Conservation (phyloP, 2,113 vertebrate species). For the Excalfactoria chinensis region DNA sequence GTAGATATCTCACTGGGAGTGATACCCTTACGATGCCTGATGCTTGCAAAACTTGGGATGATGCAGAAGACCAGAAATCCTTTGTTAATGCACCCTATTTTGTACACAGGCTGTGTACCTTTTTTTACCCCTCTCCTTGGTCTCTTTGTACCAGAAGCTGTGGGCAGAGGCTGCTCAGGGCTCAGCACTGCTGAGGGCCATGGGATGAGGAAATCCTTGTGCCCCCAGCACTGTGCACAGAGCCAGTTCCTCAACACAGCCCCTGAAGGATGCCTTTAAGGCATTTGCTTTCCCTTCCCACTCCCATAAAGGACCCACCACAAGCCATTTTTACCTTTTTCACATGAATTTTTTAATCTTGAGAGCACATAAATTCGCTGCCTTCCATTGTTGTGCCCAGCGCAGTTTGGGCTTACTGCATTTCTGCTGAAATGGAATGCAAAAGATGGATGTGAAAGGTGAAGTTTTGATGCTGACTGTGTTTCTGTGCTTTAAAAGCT, state of each 20-base stretch:
- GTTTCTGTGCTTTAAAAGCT: slow-evolving; percentile 21
- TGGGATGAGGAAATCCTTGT: background rate
- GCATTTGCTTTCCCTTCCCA: slow-evolving; percentile 12
- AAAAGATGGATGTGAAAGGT: slow-evolving; percentile 6
- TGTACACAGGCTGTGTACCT: background rate
- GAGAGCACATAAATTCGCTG: slow-evolving; percentile 33
- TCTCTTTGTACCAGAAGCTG: background rate
- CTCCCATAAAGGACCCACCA: slow-evolving; percentile 18
- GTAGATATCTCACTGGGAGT: background rate
- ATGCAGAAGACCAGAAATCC: background rate
- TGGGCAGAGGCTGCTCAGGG: background rate
- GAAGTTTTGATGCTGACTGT: background rate
- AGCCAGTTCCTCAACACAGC: background rate
- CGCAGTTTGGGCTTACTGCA: background rate
- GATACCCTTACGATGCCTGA: background rate
- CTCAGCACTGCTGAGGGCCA: background rate
- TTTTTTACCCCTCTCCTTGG: background rate
- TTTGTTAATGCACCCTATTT: background rate
- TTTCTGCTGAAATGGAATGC: background rate
- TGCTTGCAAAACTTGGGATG: background rate
- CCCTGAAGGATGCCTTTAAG: background rate
- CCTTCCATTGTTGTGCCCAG: background rate
- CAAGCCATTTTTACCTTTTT: slow-evolving; percentile 26
- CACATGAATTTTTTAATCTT: slow-evolving; percentile 50
- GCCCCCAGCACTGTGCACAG: background rate